A percentile compares a stretch with the other conserved stretches of the same genome.
Evolutionary conservation across 2,797 vertebrate species (phyloP).

Genomic region (Cossypha caffra): DNA sequence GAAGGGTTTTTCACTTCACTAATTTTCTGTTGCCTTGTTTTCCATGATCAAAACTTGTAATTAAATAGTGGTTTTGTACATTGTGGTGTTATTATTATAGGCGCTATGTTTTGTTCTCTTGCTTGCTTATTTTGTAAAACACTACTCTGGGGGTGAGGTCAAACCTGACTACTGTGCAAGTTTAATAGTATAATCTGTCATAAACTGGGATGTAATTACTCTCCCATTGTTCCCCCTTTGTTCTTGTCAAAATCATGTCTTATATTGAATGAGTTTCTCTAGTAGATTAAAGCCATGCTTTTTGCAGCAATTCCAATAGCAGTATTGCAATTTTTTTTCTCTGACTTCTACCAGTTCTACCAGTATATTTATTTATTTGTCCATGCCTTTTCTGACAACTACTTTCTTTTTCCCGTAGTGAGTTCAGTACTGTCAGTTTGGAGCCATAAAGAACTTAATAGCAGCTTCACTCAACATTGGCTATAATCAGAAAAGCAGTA

Average conservation of each 20-base stretch:
- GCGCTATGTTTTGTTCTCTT: background rate
- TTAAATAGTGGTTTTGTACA: background rate
- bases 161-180: background rate
- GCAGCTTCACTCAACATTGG: background rate
- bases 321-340: background rate
- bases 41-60: background rate
- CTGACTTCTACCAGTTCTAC: background rate
- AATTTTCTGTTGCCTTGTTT: background rate
- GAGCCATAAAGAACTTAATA: background rate
- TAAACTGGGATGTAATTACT: background rate
- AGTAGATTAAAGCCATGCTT: background rate
- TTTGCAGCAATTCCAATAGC: background rate
- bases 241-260: slow-evolving; percentile 6
- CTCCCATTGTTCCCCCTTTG: background rate
- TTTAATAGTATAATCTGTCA: background rate
- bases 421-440: background rate
- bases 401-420: background rate
- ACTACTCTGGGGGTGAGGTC: background rate
- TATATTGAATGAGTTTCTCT: background rate
- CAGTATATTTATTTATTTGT: slow-evolving; percentile 18
- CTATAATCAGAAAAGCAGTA: background rate
- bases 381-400: background rate
- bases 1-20: background rate
- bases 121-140: background rate
- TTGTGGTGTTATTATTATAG: background rate